phyloP scores from a whole-genome alignment of 37 sponge, comb jelly and placozoan species.

The Spongilla lacustris region DNA sequence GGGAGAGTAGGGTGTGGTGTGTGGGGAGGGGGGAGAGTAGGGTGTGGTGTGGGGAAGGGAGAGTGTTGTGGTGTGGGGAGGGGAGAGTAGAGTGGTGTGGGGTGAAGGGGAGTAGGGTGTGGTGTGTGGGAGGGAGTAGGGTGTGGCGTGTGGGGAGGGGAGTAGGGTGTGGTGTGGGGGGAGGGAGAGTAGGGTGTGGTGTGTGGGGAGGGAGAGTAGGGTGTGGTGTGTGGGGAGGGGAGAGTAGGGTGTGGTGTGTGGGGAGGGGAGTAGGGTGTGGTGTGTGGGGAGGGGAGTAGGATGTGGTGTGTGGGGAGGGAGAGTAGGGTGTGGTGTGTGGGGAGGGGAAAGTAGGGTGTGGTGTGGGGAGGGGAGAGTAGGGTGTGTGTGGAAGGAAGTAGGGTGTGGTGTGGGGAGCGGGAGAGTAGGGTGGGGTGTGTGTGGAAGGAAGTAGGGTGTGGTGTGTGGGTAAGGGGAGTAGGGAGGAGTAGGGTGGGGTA shows the following conservation, averaged over 20 bases:
- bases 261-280: no score
- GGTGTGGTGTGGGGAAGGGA: not conserved
- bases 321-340: not conserved
- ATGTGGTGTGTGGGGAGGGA: no score
- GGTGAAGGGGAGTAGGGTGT: not conserved
- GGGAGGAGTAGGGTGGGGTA: not conserved
- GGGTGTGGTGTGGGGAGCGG: no score
- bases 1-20: not conserved
- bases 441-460: not conserved
- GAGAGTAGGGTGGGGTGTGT: no score
- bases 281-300: no score
- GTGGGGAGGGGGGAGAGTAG: no score
- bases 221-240: not conserved
- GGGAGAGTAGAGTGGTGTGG: not conserved
- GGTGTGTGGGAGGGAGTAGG: not conserved
- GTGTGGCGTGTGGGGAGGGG: not conserved
- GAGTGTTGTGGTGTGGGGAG: not conserved
- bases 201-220: not conserved
- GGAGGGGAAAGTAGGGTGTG: not conserved
- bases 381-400: not conserved
- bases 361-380: not conserved
- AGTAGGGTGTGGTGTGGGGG: not conserved
- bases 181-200: not conserved
- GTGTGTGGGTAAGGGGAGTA: not conserved
- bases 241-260: not conserved